These are phyloP conservation scores for Rhimphoctona megacephalus DNA, from an alignment of 2,888 invertebrate genomes.

Conservation along the genomic window DNA sequence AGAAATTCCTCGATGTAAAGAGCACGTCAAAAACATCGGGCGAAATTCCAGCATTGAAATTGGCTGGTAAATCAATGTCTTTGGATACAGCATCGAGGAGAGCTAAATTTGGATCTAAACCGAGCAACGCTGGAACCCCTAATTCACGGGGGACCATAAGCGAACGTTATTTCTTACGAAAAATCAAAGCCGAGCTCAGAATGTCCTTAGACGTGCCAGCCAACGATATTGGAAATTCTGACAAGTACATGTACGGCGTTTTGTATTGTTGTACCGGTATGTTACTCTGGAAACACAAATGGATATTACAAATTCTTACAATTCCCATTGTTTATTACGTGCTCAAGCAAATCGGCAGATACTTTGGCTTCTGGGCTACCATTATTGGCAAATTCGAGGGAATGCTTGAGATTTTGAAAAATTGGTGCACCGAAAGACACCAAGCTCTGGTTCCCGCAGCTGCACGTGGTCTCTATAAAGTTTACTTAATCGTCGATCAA, in stretches of 20 bases:
- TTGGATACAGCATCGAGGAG: constrained; percentile 77
- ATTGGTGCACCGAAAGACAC: constrained; percentile 89
- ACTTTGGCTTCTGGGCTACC: constrained; percentile 84
- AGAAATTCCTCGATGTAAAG: constrained; percentile 43
- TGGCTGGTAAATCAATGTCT: constrained; percentile 78
- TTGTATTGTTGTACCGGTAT: constrained; percentile 94
- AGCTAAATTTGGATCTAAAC: constrained; percentile 56
- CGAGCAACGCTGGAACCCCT: constrained; percentile 66
- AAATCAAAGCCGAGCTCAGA: constrained; percentile 78
- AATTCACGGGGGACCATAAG: constrained; percentile 62
- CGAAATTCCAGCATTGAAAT: constrained; percentile 43
- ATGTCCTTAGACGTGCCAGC: constrained; percentile 78
- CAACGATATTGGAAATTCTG: constrained; percentile 79
- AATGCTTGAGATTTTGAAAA: constrained; percentile 83
- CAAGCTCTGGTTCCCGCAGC: constrained; percentile 91
- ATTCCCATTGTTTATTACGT: constrained; percentile 91
- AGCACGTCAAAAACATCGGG: constrained; percentile 35
- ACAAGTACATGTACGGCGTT: constrained; percentile 90
- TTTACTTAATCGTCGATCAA: constrained; percentile 88
- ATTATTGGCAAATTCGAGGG: constrained; percentile 81
- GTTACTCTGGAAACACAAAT: constrained; percentile 94
- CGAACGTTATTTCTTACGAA: constrained; percentile 80
- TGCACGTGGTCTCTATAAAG: constrained; percentile 91
- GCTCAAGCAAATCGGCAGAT: constrained; percentile 86
- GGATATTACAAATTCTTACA: constrained; percentile 91